Base-by-base conservation (phyloP, 1,140 invertebrate genomes). In the Lepidostoma basale region DNA sequence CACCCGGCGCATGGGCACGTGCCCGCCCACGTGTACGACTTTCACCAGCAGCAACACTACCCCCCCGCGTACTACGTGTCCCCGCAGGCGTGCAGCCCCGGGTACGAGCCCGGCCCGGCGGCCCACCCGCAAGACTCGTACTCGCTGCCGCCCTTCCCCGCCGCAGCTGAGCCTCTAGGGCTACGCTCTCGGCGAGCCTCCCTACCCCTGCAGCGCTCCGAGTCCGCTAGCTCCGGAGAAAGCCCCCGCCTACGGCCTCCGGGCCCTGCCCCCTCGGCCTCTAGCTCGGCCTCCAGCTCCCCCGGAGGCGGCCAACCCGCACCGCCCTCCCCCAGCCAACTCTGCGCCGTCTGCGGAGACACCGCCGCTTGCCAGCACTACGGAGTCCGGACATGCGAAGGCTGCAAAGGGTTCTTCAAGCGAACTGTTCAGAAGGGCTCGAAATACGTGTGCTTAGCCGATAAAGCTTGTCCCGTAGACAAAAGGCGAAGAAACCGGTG, bases 351-450 rank as follows among this genome's bases (percentile, higher is more conserved):
- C 3, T 99, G 98, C 78, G 97, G 97, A 0, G 98, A 99, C 79
- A 97, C 95, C 5, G 98, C 98, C 0, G 96, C 97, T 16, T 99
- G 98, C 75, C 96, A 98, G 76, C 97, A 99, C 79, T 99, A 99
- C 77, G 98, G 97, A 0, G 97, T 99, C 0, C 84, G 97, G 39
- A 99, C 98, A 0, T 96, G 94, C 75, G 97, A 99, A 84, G 97
- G 98, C 1, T 99, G 98, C 84, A 99, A 99, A 86, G 92, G 93
- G 25, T 95, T 95, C 78, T 96, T 96, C 81, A 95, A 96, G 79
- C 85, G 98, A 73, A 99, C 98, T 25, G 98, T 99, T 1, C 98
- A 99, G 81, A 99, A 99, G 79, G 95, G 96, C 47, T 95, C 97
- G 5, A 98, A 99, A 80, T 99, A 99, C 78, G 96, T 98, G 5